A percentile compares a stretch with the other conserved stretches of the same genome.
Evolutionary conservation across 2,113 vertebrate genomes (phyloP).

Genomic region (Oenanthe melanoleuca): DNA sequence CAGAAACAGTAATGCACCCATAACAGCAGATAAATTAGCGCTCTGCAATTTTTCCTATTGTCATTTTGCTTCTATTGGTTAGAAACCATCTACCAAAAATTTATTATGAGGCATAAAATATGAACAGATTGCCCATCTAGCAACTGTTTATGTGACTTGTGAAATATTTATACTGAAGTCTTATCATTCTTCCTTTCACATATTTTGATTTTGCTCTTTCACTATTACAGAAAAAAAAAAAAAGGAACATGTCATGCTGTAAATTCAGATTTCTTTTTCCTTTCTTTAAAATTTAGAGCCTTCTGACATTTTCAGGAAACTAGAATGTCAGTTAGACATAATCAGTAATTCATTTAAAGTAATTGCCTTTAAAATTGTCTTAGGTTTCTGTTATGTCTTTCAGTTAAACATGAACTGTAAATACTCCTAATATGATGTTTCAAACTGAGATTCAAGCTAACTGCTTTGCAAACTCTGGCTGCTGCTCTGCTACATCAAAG

Average conservation of each 20-base stretch:
- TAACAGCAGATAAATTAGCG: neutral
- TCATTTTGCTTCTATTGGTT: neutral
- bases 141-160: neutral
- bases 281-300: neutral
- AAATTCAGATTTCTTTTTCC: neutral
- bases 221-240: neutral
- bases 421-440: neutral
- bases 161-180: neutral
- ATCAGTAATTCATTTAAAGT: neutral
- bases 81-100: neutral
- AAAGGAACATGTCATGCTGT: neutral
- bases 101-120: neutral
- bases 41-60: neutral
- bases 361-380: neutral
- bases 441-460: neutral
- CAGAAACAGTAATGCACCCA: neutral
- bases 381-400: neutral
- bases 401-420: neutral
- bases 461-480: neutral
- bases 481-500: neutral
- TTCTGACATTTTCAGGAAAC: conserved; percentile 4
- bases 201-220: conserved; percentile 1
- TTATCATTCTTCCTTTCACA: neutral
- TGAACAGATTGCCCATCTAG: neutral
- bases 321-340: neutral